phyloP scores from a whole-genome alignment of 2,113 vertebrate species.

The Chionodraco myersi region DNA sequence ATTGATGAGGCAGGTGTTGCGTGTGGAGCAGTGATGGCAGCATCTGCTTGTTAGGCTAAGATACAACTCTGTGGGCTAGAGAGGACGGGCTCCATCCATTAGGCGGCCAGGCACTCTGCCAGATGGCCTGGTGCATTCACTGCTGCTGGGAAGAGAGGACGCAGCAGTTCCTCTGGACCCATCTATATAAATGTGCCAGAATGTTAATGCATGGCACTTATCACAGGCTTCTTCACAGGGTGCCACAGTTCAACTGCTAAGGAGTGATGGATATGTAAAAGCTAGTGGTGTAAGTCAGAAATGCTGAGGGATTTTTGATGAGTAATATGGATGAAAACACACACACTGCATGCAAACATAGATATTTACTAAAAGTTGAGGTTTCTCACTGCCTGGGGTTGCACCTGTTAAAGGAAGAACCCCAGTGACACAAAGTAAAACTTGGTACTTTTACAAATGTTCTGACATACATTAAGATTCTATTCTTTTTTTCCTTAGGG shows the following conservation, averaged over 20 bases:
- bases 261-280: constrained; percentile 34
- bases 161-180: constrained; percentile 48
- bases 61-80: constrained; percentile 69
- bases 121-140: constrained; percentile 53
- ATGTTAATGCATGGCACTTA: constrained; percentile 57
- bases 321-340: constrained; percentile 22
- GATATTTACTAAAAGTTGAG: constrained; percentile 25
- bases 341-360: not conserved
- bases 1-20: constrained; percentile 60
- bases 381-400: constrained; percentile 6
- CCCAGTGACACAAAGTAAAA: constrained; percentile 7
- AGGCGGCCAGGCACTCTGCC: constrained; percentile 59
- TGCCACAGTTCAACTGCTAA: constrained; percentile 32
- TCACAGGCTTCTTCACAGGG: constrained; percentile 35
- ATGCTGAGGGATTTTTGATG: constrained; percentile 35
- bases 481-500: not conserved
- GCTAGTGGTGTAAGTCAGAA: constrained; percentile 8
- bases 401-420: constrained; percentile 28
- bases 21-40: constrained; percentile 50
- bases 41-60: constrained; percentile 74
- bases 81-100: constrained; percentile 69
- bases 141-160: constrained; percentile 51
- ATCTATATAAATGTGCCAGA: constrained; percentile 51
- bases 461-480: not conserved
- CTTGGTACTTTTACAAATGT: not conserved